Evolutionary conservation across 2,797 vertebrate species (phyloP), one percentile per base, ranked within the genome.

Genomic region (Antennarius maculatus): DNA sequence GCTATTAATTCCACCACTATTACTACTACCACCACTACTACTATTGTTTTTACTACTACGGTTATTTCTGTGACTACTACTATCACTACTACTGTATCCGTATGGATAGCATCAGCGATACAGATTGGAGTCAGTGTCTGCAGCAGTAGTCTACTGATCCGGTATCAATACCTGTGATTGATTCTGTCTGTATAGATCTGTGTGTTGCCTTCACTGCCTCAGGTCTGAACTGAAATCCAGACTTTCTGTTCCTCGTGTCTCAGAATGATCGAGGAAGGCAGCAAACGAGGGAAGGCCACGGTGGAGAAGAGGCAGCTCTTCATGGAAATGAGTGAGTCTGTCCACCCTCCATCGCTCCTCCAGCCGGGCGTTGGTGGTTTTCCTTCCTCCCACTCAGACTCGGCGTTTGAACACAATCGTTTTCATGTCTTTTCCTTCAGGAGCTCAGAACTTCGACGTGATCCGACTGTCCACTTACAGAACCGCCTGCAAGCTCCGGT

Each of bases 281-380:
- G 96, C 61, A 97, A 97, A 88, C 95, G 94, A 92, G 90, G 92
- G 66, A 97, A 97, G 93, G 95, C 95, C 69, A 96, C 95, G 95
- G 97, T 97, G 48, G 97, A 99, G 94, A 98, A 99, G 95, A 95
- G 97, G 43, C 97, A 99, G 94, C 96, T 99, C 89, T 99, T 99
- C 94, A 96, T 99, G 96, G 97, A 99, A 72, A 98, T 99, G 97
- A 97, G 97, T 99, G 92, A 97, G 97, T 97, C 10, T 27, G 60
- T 71, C 71, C 63, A 63, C 71, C 23, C 23, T 23, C 23, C 23
- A 23, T 23, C 23, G 23, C 56, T 53, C 85, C 60, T 29, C 78
- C 37, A 8, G 37, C 37, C 10, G 9, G 37, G 9, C 37, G 7
- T 39, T 70, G 48, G 15, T 70, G 52, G 31, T 51, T 48, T 17